Evolutionary conservation across 2,797 vertebrate genomes (phyloP).

Genomic region (Mus caroli): DNA sequence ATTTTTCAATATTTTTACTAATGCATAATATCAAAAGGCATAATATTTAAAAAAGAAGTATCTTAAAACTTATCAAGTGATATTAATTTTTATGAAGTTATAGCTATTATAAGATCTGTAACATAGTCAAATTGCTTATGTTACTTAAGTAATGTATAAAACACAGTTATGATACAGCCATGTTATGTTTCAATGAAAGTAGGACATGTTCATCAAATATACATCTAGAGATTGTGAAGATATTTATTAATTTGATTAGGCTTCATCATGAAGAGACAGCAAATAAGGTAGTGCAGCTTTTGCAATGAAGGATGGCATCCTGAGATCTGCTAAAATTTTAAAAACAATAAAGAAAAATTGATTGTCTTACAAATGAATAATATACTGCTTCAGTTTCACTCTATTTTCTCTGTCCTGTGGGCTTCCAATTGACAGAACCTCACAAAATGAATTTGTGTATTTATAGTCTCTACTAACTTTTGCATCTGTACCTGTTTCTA

Average conservation of each 20-base stretch:
- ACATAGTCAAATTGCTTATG: background rate
- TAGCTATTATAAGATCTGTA: background rate
- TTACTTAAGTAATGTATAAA: background rate
- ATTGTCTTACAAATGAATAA: background rate
- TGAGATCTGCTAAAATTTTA: background rate
- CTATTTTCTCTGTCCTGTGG: accelerated
- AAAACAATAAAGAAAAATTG: background rate
- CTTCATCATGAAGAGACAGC: background rate
- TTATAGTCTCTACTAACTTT: background rate
- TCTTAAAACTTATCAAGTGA: background rate
- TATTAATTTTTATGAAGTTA: background rate
- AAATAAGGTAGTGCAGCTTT: background rate
- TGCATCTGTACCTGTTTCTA: background rate
- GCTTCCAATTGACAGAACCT: background rate
- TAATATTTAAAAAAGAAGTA: background rate
- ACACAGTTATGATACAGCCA: background rate
- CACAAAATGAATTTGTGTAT: background rate
- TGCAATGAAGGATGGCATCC: background rate
- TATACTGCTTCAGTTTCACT: background rate
- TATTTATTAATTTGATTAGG: background rate
- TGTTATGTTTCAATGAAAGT: background rate
- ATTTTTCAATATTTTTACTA: background rate
- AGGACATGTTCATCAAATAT: background rate
- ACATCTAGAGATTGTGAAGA: background rate
- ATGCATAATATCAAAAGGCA: background rate